Conservation (phyloP, 2,888 invertebrate genomes). For the Aphidius colemani region DNA sequence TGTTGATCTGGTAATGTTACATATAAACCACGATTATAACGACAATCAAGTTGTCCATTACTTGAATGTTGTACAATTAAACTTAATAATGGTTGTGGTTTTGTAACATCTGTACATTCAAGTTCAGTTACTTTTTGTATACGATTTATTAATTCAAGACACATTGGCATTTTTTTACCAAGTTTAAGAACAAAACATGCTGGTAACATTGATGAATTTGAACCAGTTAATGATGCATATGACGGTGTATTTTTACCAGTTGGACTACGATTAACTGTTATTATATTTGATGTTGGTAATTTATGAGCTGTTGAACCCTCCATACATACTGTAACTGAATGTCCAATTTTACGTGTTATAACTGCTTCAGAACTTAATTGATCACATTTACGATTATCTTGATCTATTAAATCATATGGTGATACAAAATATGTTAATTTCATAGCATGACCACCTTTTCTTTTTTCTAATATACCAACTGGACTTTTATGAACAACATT, state of each 20-base stretch:
- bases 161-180: slow-evolving; percentile 85
- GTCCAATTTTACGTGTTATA: slow-evolving; percentile 73
- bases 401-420: slow-evolving; percentile 87
- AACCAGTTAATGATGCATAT: slow-evolving; percentile 77
- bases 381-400: slow-evolving; percentile 73
- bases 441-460: slow-evolving; percentile 78
- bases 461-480: slow-evolving; percentile 64
- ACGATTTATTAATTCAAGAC: slow-evolving; percentile 73
- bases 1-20: slow-evolving; percentile 91
- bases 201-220: slow-evolving; percentile 88
- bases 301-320: slow-evolving; percentile 88
- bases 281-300: slow-evolving; percentile 74
- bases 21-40: slow-evolving; percentile 78
- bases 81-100: slow-evolving; percentile 71
- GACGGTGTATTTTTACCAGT: slow-evolving; percentile 80
- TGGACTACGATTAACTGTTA: slow-evolving; percentile 70
- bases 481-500: slow-evolving; percentile 86
- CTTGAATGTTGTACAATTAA: slow-evolving; percentile 81
- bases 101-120: slow-evolving; percentile 64
- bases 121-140: slow-evolving; percentile 69
- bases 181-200: slow-evolving; percentile 87
- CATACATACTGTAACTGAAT: slow-evolving; percentile 86
- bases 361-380: slow-evolving; percentile 78
- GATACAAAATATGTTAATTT: slow-evolving; percentile 92
- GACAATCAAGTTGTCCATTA: slow-evolving; percentile 73